Percentiles rank a stretch among this genome's conserved stretches.
Conservation (phyloP, 2,113 vertebrate species). For the Salvelinus sp. region DNA sequence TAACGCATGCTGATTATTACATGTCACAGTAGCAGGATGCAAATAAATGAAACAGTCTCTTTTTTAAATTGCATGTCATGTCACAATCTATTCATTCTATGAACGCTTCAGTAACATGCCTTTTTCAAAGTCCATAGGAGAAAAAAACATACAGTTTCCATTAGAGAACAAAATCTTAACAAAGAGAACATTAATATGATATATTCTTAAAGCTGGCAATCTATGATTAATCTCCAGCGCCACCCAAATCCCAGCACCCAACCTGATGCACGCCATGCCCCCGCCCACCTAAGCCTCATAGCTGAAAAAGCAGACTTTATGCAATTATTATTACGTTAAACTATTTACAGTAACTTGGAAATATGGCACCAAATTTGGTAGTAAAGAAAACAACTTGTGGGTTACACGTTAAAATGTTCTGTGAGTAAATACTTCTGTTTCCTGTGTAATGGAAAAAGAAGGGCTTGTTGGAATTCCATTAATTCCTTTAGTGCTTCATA, state of each 20-base stretch:
- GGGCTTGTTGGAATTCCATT: slow-evolving; percentile 34
- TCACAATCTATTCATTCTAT: slow-evolving; percentile 77
- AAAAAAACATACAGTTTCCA: slow-evolving; percentile 58
- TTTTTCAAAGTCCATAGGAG: slow-evolving; percentile 67
- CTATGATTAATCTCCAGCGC: slow-evolving; percentile 60
- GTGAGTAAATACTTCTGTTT: slow-evolving; percentile 47
- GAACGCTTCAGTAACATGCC: slow-evolving; percentile 77
- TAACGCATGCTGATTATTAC: slow-evolving; percentile 77
- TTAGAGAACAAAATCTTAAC: slow-evolving; percentile 62
- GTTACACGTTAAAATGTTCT: slow-evolving; percentile 59
- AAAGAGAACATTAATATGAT: slow-evolving; percentile 69
- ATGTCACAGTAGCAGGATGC: slow-evolving; percentile 78
- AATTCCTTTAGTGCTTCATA: slow-evolving; percentile 26
- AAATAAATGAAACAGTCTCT: slow-evolving; percentile 74
- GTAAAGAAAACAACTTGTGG: slow-evolving; percentile 57
- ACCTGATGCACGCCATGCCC: slow-evolving; percentile 15
- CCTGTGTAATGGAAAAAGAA: slow-evolving; percentile 37
- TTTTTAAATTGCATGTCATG: slow-evolving; percentile 68
- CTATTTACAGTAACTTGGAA: slow-evolving; percentile 74
- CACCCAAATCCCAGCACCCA: slow-evolving; percentile 38
- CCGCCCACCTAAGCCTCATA: slow-evolving; percentile 31
- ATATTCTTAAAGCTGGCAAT: slow-evolving; percentile 69
- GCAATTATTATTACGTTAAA: slow-evolving; percentile 54
- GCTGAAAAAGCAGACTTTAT: slow-evolving; percentile 51
- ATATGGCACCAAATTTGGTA: slow-evolving; percentile 67